Evolutionary conservation across 1,140 invertebrate species (phyloP), one percentile per base, ranked within the genome.

Genomic region (Papilio machaon): DNA sequence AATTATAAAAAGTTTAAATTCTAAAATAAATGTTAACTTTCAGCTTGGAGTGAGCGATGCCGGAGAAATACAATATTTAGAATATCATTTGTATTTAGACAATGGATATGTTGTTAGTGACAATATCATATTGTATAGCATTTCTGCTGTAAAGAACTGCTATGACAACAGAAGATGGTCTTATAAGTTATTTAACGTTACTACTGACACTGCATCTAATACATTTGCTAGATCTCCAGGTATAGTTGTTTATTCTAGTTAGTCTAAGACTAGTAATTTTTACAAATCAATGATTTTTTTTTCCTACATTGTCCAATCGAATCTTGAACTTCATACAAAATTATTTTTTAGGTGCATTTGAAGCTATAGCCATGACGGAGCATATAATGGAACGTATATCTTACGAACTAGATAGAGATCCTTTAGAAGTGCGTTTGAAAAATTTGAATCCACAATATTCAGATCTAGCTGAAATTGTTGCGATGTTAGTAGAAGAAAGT

Each of bases 331-430:
- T 30, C 2, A 73, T 52, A 30, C 49, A 17, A 43, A 30, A 30
- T 30, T 6, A 82, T 4, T 81, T 94, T 94, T 49, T 81, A 97
- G 97, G 96, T 47, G 95, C 96, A 2, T 94, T 96, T 2, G 97
- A 97, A 94, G 96, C 93, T 35, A 89, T 97, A 15, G 96, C 95
- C 15, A 95, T 97, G 89, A 96, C 96, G 43, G 98, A 98, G 91
- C 96, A 96, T 76, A 96, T 98, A 35, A 98, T 99, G 96, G 98
- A 99, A 85, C 96, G 97, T 88, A 97, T 98, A 83, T 96, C 97
- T 1, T 95, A 95, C 79, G 94, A 90, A 70, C 87, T 97, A 11
- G 95, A 95, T 3, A 95, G 96, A 84, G 97, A 98, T 94, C 96
- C 97, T 0, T 80, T 96, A 1, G 95, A 97, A 87, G 96, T 98